Evolutionary conservation across 2,888 invertebrate genomes (phyloP).

Genomic region (Chrysolina oricalcia): DNA sequence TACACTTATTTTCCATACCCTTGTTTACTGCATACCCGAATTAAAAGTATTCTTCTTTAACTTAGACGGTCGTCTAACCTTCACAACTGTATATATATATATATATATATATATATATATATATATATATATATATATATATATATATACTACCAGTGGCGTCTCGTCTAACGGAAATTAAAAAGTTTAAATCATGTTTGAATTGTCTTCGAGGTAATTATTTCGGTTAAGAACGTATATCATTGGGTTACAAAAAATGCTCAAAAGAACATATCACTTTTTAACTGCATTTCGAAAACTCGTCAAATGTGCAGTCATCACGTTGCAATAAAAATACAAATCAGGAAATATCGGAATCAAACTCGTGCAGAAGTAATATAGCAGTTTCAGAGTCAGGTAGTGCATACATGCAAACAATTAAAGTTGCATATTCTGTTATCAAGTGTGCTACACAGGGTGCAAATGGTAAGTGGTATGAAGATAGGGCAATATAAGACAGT

Average conservation of each 20-base stretch:
- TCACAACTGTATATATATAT: no score
- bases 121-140: no score
- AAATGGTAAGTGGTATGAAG: neutral
- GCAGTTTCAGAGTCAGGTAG: conserved; percentile 1
- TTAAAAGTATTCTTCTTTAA: no score
- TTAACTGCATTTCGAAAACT: conserved; percentile 2
- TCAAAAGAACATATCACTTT: conserved; percentile 9
- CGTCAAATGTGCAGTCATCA: neutral
- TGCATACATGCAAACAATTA: conserved; percentile 2
- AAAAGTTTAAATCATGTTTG: conserved; percentile 1
- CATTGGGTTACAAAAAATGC: conserved; percentile 7
- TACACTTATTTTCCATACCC: no score
- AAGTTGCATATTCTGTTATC: conserved; percentile 3
- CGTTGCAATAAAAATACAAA: neutral
- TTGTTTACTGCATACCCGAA: no score
- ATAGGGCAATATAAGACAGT: neutral
- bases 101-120: no score
- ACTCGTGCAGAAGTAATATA: neutral
- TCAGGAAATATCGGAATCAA: conserved; percentile 5
- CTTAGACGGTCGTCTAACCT: no score
- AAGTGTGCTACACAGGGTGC: neutral
- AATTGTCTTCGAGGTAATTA: conserved; percentile 2
- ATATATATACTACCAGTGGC: no score
- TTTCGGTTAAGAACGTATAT: neutral
- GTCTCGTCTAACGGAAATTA: no score